phyloP scores from a whole-genome alignment of 1,140 invertebrate genomes.

The Rhizoglyphus robini region DNA sequence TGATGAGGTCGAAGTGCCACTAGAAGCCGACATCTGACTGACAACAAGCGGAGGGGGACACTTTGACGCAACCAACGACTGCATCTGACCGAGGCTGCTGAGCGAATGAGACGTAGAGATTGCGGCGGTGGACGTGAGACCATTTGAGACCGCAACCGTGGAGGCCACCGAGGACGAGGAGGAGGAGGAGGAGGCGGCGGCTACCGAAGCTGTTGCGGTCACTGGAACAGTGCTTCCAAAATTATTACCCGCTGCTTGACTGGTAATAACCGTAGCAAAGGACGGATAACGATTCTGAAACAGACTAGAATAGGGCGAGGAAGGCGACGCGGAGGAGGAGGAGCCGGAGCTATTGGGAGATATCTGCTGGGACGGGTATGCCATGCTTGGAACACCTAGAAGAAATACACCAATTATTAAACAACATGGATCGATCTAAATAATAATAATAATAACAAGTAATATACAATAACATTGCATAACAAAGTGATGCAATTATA shows the following conservation, averaged over 20 bases:
- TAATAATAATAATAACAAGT: too few relatives aligned
- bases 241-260: background rate
- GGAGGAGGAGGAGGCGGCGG: background rate
- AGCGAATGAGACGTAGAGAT: background rate
- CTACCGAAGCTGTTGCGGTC: background rate
- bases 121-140: background rate
- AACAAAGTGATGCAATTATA: too few relatives aligned
- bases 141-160: too few relatives aligned
- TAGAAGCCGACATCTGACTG: background rate
- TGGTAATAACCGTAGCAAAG: background rate
- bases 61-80: conserved; percentile 1
- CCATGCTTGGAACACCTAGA: background rate
- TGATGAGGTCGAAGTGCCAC: background rate
- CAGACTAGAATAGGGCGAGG: background rate
- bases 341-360: too few relatives aligned
- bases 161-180: background rate
- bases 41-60: background rate
- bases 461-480: too few relatives aligned
- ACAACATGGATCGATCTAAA: too few relatives aligned
- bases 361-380: background rate
- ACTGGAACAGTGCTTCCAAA: background rate
- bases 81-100: background rate
- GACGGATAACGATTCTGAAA: background rate
- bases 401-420: too few relatives aligned
- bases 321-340: background rate